These are phyloP conservation scores for Amphiduros pacificus DNA, from an alignment of 2,888 invertebrate species.

Conservation along the genomic window DNA sequence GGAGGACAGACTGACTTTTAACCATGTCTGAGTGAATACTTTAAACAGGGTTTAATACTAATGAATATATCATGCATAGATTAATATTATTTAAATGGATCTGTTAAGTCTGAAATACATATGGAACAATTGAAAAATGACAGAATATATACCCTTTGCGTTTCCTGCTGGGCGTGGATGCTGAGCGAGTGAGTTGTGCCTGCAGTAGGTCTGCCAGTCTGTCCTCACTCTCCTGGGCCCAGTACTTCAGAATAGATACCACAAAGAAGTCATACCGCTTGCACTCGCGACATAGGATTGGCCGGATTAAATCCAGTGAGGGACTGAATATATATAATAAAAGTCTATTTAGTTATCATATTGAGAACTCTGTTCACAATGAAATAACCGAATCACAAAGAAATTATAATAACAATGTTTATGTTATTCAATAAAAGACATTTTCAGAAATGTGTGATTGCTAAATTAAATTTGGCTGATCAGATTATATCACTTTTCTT, in stretches of 20 bases:
- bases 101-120: no score
- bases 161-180: conserved; percentile 90
- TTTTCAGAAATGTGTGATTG: no score
- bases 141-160: conserved; percentile 58
- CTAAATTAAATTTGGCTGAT: no score
- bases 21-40: no score
- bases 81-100: no score
- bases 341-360: background rate
- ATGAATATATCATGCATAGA: no score
- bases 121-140: no score
- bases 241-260: conserved; percentile 86
- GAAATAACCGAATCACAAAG: background rate
- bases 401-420: background rate
- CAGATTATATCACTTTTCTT: no score
- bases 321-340: conserved; percentile 65
- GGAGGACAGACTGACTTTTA: no score
- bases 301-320: conserved; percentile 80
- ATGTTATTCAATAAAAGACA: no score
- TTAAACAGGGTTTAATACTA: no score
- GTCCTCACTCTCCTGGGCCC: conserved; percentile 91
- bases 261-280: conserved; percentile 80
- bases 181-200: conserved; percentile 61
- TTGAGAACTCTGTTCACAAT: background rate
- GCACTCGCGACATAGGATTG: conserved; percentile 68
- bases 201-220: conserved; percentile 67